Evolutionary conservation across 1,140 invertebrate genomes (phyloP), one percentile per base, ranked within the genome.

Genomic region (Tetramorium parvispinum): DNA sequence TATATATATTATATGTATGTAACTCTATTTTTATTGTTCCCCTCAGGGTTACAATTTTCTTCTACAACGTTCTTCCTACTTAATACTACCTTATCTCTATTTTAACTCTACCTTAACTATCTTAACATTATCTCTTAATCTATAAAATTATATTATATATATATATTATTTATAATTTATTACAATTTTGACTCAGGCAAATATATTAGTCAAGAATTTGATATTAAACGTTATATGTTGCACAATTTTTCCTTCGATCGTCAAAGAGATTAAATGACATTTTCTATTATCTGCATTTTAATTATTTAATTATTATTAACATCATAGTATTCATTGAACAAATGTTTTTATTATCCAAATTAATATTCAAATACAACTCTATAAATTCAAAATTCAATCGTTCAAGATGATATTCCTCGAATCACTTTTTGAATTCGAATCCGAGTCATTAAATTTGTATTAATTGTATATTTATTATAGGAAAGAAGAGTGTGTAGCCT

Each of bases 391-490:
- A 43, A 81, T 51, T 27, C 4, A 55, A 24, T 70, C 21, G 7
- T 55, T 24, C 13, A 4, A 24, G 8, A 27, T n/a, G n/a, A 6
- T 24, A 37, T 43, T 63, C 1, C 21, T 16, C 1, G 5, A 21
- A 4, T 53, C 16, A 53, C 13, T 51, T 53, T 1, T 5, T 18
- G 49, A 24, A 0, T 10, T 81, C 13, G 2, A 70, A 55, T 81
- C 8, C 16, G 8, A 43, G 18, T 55, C 5, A 43, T n/a, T 57
- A 55, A 55, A 55, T 32, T 43, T 68, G 21, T 53, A n/a, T 57
- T 46, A 21, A 27, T 57, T 55, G 21, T 70, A 77, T 40, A 11
- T 68, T 13, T 51, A 24, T 89, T 83, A 37, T 66, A 90, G 85
- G 49, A 65, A n/a, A 65, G 43, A 46, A 85, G 49, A 75, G 53